Evolutionary conservation across 1,140 invertebrate genomes (phyloP), one percentile per base, ranked within the genome.

Genomic region (Drosophila aff.): DNA sequence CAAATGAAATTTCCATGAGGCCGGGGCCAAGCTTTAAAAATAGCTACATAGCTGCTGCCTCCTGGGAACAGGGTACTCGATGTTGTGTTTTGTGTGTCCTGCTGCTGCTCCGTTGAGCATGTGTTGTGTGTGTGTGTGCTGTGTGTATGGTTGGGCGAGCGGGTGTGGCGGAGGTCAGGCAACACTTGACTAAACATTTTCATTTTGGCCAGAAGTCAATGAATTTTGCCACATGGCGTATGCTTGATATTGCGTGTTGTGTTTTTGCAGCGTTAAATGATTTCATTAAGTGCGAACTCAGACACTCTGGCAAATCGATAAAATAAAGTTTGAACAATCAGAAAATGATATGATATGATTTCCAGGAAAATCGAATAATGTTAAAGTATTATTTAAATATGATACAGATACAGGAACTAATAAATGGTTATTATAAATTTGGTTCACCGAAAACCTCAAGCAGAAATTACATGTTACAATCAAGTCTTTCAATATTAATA

Each of bases 121-220:
- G 41, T 60, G 38, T 13, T 57, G 38, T 43, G 36, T 11, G 16
- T 13, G 5, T 26, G 49, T 23, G 11, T 43, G 40, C 23, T 23
- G 36, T 40, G 52, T 31, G 47, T 46, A 18, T 36, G 41, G 16
- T 16, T 15, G 52, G 33, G 50, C 18, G 47, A 18, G 23, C n/a
- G 58, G 44, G n/a, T 26, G 11, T 43, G 40, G 16, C 43, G 21
- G 82, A 72, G 83, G 82, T 86, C 82, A 76, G 84, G 77, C 74
- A 81, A 90, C 84, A 87, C 85, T 90, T 87, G 84, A 87, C 85
- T 87, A 87, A 89, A 84, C 84, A 87, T 87, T 87, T 87, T 90
- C 84, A 87, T 89, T 89, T 87, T 52, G 64, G 44, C 71, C 64
- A 81, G 64, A 89, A 87, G 84, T 87, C 84, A 87, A 89, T 87